Evolutionary conservation across 2,113 vertebrate species (phyloP).

Genomic region (Circaetus cinerascens): DNA sequence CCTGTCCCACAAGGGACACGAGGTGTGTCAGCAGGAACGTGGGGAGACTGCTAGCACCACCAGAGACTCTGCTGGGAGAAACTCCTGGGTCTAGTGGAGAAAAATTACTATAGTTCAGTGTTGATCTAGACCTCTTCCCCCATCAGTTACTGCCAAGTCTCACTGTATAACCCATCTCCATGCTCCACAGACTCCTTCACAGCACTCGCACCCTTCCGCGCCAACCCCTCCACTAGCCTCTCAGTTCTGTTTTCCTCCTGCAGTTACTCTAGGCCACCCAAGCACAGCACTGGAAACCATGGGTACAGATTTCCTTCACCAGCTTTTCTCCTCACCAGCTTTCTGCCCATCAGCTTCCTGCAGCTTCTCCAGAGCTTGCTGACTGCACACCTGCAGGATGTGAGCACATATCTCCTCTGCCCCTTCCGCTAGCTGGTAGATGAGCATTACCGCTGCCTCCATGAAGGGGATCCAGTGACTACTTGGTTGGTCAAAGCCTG

Average conservation of each 20-base stretch:
- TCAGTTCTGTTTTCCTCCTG: neutral
- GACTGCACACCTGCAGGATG: conserved; percentile 80
- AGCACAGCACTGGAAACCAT: neutral
- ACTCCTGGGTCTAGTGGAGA: neutral
- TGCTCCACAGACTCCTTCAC: neutral
- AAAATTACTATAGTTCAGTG: neutral
- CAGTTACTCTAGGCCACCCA: neutral
- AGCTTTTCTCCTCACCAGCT: conserved; percentile 33
- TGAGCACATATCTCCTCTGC: conserved; percentile 86
- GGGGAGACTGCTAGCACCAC: conserved; percentile 6
- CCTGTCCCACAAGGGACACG: conserved; percentile 87
- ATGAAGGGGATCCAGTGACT: conserved; percentile 91
- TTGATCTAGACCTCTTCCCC: neutral
- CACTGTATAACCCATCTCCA: neutral
- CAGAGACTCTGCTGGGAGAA: neutral
- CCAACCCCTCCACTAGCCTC: conserved; percentile 30
- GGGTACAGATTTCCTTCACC: neutral
- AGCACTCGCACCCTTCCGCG: accelerated
- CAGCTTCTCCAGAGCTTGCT: conserved; percentile 66
- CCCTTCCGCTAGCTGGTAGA: conserved; percentile 91
- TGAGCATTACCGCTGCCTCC: conserved; percentile 83
- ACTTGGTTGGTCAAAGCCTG: conserved; percentile 74
- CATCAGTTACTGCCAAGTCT: neutral
- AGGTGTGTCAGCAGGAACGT: conserved; percentile 83
- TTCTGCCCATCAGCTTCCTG: conserved; percentile 14